phyloP scores from a whole-genome alignment of 2,888 invertebrate genomes.

The Leptinotarsa tumamoca region DNA sequence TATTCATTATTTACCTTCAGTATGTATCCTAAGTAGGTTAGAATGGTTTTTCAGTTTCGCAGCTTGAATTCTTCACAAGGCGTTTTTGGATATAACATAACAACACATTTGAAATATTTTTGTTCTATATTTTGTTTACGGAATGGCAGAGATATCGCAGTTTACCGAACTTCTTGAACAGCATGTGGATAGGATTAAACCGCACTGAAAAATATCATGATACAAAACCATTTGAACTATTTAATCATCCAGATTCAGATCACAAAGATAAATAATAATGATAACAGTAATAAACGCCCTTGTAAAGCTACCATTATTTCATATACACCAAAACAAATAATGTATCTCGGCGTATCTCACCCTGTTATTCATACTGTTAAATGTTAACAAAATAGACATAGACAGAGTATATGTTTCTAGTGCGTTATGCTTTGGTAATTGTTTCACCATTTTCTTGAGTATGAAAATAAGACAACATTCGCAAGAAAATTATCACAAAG shows the following conservation, averaged over 20 bases:
- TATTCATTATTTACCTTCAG: no score
- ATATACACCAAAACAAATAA: not conserved
- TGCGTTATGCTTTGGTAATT: not conserved
- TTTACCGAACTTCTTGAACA: no score
- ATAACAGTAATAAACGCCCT: not conserved
- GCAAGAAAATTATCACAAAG: constrained; percentile 12
- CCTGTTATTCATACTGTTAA: constrained; percentile 3
- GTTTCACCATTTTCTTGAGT: not conserved
- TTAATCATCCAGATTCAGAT: not conserved
- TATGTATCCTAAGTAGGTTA: no score
- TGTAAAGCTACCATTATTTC: not conserved
- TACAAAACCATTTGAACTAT: not conserved
- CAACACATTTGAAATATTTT: no score
- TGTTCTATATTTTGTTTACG: no score
- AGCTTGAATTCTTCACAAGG: no score
- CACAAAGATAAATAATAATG: not conserved
- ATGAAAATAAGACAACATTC: constrained; percentile 4
- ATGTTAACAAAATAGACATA: constrained; percentile 6
- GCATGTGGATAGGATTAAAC: no score
- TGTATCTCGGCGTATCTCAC: not conserved
- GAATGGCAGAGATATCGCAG: no score
- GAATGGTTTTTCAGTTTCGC: no score
- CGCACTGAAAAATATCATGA: not conserved
- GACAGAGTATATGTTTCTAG: not conserved
- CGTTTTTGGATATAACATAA: no score